These are phyloP conservation scores for Haliaeetus leucogaster DNA, from an alignment of 2,113 vertebrate genomes.

Conservation along the genomic window DNA sequence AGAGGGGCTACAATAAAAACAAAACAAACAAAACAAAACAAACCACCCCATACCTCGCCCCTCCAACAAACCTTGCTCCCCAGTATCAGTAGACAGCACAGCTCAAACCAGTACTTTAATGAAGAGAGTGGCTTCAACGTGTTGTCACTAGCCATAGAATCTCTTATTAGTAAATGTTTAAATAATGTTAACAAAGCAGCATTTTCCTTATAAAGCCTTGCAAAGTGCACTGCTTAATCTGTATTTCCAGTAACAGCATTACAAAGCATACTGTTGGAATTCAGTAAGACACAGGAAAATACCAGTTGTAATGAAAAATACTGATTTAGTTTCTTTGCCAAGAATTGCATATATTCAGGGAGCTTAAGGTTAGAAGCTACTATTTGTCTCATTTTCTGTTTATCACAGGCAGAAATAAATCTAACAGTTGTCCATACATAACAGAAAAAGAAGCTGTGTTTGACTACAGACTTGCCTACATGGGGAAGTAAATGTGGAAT, in stretches of 20 bases:
- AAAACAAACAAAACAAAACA: neutral
- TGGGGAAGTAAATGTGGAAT: neutral
- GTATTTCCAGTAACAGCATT: neutral
- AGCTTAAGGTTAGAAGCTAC: neutral
- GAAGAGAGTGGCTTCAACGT: neutral
- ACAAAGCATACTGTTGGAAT: neutral
- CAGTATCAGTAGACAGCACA: neutral
- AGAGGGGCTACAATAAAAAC: neutral
- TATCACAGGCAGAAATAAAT: neutral
- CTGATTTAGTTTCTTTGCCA: neutral
- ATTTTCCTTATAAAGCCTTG: neutral
- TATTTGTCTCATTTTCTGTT: neutral
- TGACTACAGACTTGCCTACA: neutral
- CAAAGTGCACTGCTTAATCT: neutral
- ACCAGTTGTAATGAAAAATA: neutral
- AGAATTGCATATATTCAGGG: neutral
- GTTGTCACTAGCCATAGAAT: neutral
- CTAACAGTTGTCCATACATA: neutral
- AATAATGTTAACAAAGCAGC: neutral
- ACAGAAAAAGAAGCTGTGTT: neutral
- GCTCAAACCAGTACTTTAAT: neutral
- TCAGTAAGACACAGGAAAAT: neutral
- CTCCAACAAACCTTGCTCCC: neutral
- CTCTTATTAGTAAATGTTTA: neutral
- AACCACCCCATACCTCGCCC: rapidly evolving